Base-by-base conservation (phyloP, 2,797 vertebrate species). In the Gila robusta region DNA sequence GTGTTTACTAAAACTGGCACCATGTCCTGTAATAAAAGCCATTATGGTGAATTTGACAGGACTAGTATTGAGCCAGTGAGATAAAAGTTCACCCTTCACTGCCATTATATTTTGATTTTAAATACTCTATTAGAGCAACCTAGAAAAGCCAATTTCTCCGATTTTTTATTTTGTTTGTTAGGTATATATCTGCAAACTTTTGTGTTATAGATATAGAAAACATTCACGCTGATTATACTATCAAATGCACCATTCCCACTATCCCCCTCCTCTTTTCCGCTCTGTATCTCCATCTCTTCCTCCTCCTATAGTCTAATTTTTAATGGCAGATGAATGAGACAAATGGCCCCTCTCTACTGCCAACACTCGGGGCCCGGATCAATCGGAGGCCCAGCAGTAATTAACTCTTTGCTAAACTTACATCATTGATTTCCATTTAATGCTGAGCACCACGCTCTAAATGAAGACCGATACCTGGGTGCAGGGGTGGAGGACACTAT, bases 331-430 rank as follows among this genome's bases (percentile, higher is more conserved):
- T 96, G 96, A 96, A 94, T 95, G 94, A 96, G 96, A 97, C 95
- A 96, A 96, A 97, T 96, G 95, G 94, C 94, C 95, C 92, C 93
- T 94, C 93, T 91, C 95, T 94, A 94, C 94, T 96, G 94, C 94
- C 94, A 95, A 93, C 95, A 93, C 94, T 95, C 93, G 94, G 95
- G 87, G 94, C 95, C 92, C 93, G 95, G 96, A 97, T 97, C 96
- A 96, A 96, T 96, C 93, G 93, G 94, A 95, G 90, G 95, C 95
- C 95, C 93, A 96, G 94, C 94, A 96, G 95, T 97, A 97, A 97
- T 97, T 96, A 97, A 97, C 95, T 95, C 96, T 97, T 97, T 97
- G 96, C 96, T 97, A 97, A 97, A 97, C 96, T 97, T 97, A 95
- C 96, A 96, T 95, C 95, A 97, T 97, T 97, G 95, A 97, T 96